These are phyloP conservation scores for Anguilla marmorata DNA, from an alignment of 2,797 vertebrate species.

Conservation along the genomic window DNA sequence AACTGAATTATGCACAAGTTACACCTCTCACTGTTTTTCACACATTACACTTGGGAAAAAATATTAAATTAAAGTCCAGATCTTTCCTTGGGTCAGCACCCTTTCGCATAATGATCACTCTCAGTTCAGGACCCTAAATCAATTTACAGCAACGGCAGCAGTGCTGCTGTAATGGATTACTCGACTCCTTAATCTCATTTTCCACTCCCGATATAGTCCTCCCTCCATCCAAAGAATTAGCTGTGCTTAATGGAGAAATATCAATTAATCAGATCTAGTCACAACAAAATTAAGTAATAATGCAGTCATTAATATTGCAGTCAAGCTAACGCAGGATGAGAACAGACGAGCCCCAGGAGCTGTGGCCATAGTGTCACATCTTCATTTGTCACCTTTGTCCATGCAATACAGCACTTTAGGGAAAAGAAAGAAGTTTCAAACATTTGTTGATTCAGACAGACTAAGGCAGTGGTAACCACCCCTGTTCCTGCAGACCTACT, in stretches of 20 bases:
- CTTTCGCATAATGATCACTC: slow-evolving; percentile 61
- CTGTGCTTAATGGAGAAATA: slow-evolving; percentile 69
- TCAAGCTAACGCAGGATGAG: slow-evolving; percentile 51
- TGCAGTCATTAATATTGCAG: slow-evolving; percentile 76
- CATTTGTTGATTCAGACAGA: background rate
- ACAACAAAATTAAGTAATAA: slow-evolving; percentile 78
- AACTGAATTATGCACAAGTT: background rate
- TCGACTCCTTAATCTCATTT: slow-evolving; percentile 66
- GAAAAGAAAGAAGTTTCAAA: background rate
- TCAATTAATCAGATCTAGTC: slow-evolving; percentile 73
- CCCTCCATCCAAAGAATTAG: slow-evolving; percentile 63
- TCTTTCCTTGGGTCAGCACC: slow-evolving; percentile 51
- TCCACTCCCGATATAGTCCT: slow-evolving; percentile 50
- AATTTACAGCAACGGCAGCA: slow-evolving; percentile 60
- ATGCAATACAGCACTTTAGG: background rate
- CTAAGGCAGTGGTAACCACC: too few species aligned
- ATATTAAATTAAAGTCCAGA: slow-evolving; percentile 50
- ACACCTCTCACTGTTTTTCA: background rate
- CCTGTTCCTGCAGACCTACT: too few species aligned
- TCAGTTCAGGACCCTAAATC: slow-evolving; percentile 63
- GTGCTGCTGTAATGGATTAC: slow-evolving; percentile 65
- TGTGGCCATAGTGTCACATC: background rate
- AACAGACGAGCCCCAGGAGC: slow-evolving; percentile 49
- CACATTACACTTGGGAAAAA: slow-evolving; percentile 27
- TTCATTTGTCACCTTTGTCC: background rate